Conservation (phyloP, 2,113 vertebrate species). For the Hydrochoerus hydrochaeris region DNA sequence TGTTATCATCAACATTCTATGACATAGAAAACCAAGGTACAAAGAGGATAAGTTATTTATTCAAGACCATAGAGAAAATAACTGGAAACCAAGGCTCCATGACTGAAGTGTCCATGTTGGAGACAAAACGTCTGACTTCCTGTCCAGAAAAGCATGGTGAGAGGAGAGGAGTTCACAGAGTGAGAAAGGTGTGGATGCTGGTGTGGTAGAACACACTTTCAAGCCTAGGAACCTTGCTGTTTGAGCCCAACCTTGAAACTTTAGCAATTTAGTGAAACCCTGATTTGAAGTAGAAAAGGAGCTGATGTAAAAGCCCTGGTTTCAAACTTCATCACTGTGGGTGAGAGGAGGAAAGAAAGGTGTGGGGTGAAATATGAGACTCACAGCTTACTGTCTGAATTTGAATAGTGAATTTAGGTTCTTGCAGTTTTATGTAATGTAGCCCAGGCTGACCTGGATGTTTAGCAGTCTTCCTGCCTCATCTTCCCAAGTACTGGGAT, state of each 20-base stretch:
- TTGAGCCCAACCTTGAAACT: background rate
- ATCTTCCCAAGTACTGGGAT: background rate
- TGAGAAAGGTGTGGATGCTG: background rate
- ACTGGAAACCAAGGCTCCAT: background rate
- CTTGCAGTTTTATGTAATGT: background rate
- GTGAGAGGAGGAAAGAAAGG: background rate
- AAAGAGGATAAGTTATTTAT: background rate
- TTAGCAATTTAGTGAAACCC: background rate
- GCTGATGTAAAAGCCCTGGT: no score
- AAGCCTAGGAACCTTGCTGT: background rate
- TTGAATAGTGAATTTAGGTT: background rate
- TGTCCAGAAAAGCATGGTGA: background rate
- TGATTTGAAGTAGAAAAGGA: background rate
- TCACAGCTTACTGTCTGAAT: background rate
- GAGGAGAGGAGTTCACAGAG: background rate
- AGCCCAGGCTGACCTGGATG: no score
- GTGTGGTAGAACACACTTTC: background rate
- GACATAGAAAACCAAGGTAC: background rate
- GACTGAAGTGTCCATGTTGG: background rate
- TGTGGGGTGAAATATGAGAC: background rate
- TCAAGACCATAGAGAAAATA: background rate
- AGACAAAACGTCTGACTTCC: background rate
- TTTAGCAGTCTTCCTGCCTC: background rate
- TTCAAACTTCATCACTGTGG: background rate
- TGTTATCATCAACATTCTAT: background rate